Conservation (phyloP, 2,113 vertebrate species). For the Xenus cinereus region DNA sequence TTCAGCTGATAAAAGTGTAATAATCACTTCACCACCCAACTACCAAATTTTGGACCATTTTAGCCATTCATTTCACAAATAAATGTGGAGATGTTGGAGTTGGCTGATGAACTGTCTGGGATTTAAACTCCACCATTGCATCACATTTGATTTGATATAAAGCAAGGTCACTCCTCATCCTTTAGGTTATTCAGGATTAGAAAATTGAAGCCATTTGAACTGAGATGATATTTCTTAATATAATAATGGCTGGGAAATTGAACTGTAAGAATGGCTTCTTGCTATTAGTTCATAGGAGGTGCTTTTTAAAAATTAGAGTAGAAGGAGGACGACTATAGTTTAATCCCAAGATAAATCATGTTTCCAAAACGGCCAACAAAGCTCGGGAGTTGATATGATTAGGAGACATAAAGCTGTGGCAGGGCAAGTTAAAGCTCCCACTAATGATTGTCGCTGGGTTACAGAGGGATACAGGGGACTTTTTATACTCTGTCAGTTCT, state of each 20-base stretch:
- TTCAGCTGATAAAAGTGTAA: not conserved
- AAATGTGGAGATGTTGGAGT: not conserved
- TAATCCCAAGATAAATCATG: slow-evolving; percentile 40
- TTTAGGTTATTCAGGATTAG: slow-evolving; percentile 24
- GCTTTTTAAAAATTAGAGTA: slow-evolving; percentile 37
- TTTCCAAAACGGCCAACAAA: not conserved
- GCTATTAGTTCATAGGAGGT: not conserved
- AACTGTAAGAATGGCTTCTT: slow-evolving; percentile 12
- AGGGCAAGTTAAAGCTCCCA: not conserved
- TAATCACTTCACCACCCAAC: not conserved
- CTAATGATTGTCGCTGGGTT: not conserved
- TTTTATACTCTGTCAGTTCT: not conserved
- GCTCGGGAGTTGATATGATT: not conserved
- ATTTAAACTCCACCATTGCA: not conserved
- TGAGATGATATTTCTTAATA: slow-evolving; percentile 43
- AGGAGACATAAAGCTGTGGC: not conserved
- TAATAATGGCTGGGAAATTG: slow-evolving; percentile 24
- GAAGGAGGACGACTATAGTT: not conserved
- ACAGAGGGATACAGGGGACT: not conserved
- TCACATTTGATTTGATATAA: not conserved
- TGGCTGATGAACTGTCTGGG: not conserved
- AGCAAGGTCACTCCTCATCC: slow-evolving; percentile 30
- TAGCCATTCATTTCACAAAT: not conserved
- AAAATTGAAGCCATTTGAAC: slow-evolving; percentile 49
- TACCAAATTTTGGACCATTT: not conserved